These are phyloP conservation scores for Drosophila monieri DNA, from an alignment of 2,888 invertebrate species.

Conservation along the genomic window DNA sequence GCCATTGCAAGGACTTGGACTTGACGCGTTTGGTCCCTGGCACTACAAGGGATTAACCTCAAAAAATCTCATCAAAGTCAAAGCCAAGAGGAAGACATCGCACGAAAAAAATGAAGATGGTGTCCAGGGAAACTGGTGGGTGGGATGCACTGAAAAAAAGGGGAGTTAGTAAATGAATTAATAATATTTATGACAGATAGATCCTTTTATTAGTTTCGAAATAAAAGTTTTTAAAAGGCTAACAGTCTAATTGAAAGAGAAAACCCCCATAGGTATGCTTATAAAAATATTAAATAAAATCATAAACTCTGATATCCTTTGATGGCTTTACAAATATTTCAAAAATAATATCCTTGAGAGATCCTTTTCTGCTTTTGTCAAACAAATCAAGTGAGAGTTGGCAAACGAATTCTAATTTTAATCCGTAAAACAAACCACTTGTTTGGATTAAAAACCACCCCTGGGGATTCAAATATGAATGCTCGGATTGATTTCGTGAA, in stretches of 20 bases:
- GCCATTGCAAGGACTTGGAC: constrained; percentile 73
- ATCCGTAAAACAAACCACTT: constrained; percentile 5
- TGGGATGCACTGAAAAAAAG: constrained; percentile 13
- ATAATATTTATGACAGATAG: no score
- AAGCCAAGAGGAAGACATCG: constrained; percentile 62
- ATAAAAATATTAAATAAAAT: no score
- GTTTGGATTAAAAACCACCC: constrained; percentile 1
- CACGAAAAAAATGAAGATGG: constrained; percentile 30
- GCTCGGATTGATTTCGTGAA: constrained; percentile 1
- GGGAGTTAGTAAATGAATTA: not conserved
- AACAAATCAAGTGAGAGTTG: not conserved
- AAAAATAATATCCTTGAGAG: not conserved
- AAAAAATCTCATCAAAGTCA: constrained; percentile 81
- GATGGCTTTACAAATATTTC: not conserved
- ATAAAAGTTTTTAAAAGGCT: no score
- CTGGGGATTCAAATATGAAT: constrained; percentile 1
- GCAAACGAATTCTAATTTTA: not conserved
- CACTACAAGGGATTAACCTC: constrained; percentile 81
- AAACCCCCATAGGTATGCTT: no score
- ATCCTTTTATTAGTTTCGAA: no score
- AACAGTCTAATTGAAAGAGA: no score
- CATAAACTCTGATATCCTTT: not conserved
- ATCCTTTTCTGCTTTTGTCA: not conserved
- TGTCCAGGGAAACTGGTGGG: constrained; percentile 16
- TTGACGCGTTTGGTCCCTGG: constrained; percentile 73